Evolutionary conservation across 1,140 invertebrate genomes (phyloP).

Genomic region (Pseudoatta argentina): DNA sequence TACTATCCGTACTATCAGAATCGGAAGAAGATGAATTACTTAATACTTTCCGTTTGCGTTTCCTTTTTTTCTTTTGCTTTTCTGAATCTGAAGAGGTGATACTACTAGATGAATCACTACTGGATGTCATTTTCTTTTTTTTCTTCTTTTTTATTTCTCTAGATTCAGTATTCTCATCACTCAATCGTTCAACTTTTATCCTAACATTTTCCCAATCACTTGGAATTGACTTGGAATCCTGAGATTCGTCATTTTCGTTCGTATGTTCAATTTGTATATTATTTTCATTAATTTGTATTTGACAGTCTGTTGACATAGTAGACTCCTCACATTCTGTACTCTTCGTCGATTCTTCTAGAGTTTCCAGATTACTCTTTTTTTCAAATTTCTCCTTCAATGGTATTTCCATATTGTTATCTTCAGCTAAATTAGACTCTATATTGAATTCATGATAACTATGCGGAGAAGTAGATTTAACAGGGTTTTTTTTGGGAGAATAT

Average conservation of each 20-base stretch:
- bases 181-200: conserved; percentile 80
- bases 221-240: conserved; percentile 76
- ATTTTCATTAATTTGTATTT: conserved; percentile 17
- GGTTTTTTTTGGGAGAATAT: conserved; percentile 44
- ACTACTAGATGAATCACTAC: conserved; percentile 79
- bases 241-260: conserved; percentile 52
- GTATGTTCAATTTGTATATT: conserved; percentile 1
- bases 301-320: conserved; percentile 30
- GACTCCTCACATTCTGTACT: conserved; percentile 46
- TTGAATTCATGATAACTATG: conserved; percentile 79
- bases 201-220: conserved; percentile 81
- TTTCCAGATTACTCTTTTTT: conserved; percentile 3
- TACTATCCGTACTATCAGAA: conserved; percentile 78
- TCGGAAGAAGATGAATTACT: conserved; percentile 74
- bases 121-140: conserved; percentile 64
- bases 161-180: conserved; percentile 73
- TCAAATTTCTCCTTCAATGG: conserved; percentile 21
- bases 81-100: conserved; percentile 82
- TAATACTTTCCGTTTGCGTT: conserved; percentile 69
- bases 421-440: conserved; percentile 76
- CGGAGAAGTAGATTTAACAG: conserved; percentile 60
- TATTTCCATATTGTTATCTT: conserved; percentile 61
- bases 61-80: conserved; percentile 71
- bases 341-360: conserved; percentile 42
- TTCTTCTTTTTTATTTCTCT: conserved; percentile 68